phyloP scores from a whole-genome alignment of 2,888 invertebrate species.

The Leptura quadrifasciata region DNA sequence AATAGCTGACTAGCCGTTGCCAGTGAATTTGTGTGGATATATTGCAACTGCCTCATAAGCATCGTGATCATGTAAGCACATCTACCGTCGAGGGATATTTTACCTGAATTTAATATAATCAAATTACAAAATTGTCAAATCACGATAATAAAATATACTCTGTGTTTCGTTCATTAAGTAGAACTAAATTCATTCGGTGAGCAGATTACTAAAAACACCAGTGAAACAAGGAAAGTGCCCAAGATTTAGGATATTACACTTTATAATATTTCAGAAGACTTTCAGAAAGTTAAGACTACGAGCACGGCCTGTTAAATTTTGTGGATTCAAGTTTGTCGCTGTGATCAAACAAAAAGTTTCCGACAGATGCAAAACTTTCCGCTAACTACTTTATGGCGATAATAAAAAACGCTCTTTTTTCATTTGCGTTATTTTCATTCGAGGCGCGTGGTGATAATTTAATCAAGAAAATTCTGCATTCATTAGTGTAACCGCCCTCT shows the following conservation, averaged over 20 bases:
- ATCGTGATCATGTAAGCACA: too few relatives aligned
- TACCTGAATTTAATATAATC: too few relatives aligned
- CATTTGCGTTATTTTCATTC: constrained; percentile 30
- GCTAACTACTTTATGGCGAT: constrained; percentile 22
- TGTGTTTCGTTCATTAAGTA: background rate
- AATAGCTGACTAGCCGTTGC: too few relatives aligned
- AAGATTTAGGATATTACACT: background rate
- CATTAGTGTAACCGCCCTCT: constrained; percentile 40
- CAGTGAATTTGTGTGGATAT: too few relatives aligned
- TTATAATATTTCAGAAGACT: background rate
- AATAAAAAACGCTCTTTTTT: constrained; percentile 9
- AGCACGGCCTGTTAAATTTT: background rate
- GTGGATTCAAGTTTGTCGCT: background rate
- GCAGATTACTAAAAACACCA: background rate
- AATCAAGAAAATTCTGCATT: constrained; percentile 49
- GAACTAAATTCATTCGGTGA: background rate
- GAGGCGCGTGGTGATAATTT: constrained; percentile 42
- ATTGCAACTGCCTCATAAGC: too few relatives aligned
- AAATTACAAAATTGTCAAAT: too few relatives aligned
- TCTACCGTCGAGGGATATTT: too few relatives aligned
- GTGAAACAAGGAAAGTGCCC: background rate
- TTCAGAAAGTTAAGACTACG: background rate
- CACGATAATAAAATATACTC: too few relatives aligned
- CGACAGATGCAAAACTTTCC: constrained; percentile 25
- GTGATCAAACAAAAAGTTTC: background rate